Conservation (phyloP, 1,140 invertebrate species). For the Nasonia longicornis region DNA sequence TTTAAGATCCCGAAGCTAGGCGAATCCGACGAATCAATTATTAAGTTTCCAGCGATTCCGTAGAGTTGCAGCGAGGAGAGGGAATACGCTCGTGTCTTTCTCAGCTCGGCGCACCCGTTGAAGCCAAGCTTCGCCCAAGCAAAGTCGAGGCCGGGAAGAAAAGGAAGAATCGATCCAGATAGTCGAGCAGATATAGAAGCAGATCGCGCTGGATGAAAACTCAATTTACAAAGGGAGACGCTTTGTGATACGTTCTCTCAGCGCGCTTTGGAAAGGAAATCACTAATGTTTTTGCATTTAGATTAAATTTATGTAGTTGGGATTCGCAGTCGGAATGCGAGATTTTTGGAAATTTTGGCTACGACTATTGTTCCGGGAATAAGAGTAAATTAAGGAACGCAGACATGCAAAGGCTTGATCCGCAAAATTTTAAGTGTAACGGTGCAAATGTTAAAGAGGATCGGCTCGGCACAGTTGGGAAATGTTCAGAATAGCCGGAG, state of each 20-base stretch:
- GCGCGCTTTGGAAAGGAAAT: background rate
- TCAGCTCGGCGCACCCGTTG: background rate
- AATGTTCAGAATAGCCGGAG: too few species aligned
- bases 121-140: background rate
- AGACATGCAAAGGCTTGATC: too few species aligned
- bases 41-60: slow-evolving; percentile 6
- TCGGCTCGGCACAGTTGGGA: background rate
- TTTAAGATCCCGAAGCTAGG: background rate
- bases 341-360: too few species aligned
- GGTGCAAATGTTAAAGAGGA: background rate
- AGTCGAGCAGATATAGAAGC: background rate
- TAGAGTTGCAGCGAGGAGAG: background rate
- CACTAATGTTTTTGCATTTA: background rate
- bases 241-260: background rate
- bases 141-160: background rate
- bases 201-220: background rate
- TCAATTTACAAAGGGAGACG: background rate
- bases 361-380: too few species aligned
- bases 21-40: slow-evolving; percentile 9
- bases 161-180: background rate
- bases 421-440: background rate
- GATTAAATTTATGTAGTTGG: background rate
- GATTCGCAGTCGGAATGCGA: too few species aligned
- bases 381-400: too few species aligned
- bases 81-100: background rate